Conservation (phyloP, 2,888 invertebrate genomes). For the Gryllus longicercus region DNA sequence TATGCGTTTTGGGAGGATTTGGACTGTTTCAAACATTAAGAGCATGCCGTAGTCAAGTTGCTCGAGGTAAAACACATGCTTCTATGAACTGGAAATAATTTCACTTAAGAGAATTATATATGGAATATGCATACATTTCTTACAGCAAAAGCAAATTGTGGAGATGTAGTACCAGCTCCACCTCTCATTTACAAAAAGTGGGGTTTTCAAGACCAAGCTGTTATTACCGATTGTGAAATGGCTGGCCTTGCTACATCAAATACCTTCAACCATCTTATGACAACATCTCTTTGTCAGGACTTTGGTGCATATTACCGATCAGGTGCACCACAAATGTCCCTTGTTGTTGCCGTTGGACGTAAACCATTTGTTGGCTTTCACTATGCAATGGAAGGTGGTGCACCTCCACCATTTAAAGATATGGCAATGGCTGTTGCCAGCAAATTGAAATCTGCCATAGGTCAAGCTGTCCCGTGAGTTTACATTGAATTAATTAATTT, state of each 20-base stretch:
- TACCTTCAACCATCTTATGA: constrained; percentile 81
- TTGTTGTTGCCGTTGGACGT: constrained; percentile 73
- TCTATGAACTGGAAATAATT: neutral
- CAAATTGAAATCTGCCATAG: constrained; percentile 71
- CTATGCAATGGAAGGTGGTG: constrained; percentile 82
- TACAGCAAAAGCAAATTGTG: constrained; percentile 67
- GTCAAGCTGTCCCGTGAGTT: constrained; percentile 63
- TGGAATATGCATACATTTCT: constrained; percentile 35
- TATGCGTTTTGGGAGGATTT: constrained; percentile 72
- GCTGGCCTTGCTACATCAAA: constrained; percentile 69
- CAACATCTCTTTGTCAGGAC: constrained; percentile 73
- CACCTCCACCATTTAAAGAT: constrained; percentile 78
- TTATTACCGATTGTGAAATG: constrained; percentile 72
- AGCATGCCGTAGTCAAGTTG: constrained; percentile 73
- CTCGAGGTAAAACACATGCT: constrained; percentile 59
- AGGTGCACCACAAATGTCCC: constrained; percentile 70
- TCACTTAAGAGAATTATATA: neutral
- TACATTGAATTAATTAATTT: constrained; percentile 26
- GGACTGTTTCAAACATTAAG: constrained; percentile 76
- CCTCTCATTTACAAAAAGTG: constrained; percentile 79
- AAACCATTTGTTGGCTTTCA: constrained; percentile 86
- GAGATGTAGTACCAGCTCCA: constrained; percentile 55
- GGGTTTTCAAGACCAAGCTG: constrained; percentile 74
- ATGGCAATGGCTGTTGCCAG: constrained; percentile 90
- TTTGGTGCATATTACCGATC: constrained; percentile 66